phyloP scores from a whole-genome alignment of 1,140 invertebrate genomes.

The Uloborus diversus region DNA sequence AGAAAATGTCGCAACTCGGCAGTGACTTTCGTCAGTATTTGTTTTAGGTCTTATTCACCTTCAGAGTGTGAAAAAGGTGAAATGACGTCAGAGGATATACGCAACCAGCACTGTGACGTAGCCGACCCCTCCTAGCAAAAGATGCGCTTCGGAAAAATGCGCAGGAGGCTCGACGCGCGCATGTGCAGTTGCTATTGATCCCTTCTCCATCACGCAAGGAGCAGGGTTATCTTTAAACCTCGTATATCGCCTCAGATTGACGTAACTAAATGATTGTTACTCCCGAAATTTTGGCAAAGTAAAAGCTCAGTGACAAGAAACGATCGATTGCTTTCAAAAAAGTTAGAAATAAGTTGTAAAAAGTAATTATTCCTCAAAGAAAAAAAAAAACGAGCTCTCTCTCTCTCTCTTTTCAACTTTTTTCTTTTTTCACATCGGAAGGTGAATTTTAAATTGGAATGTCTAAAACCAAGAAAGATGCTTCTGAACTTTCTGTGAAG shows the following conservation, averaged over 20 bases:
- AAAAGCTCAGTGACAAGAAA: neutral
- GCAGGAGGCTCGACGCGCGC: constrained; percentile 25
- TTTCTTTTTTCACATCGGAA: too few species aligned
- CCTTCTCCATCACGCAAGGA: neutral
- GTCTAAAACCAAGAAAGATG: too few species aligned
- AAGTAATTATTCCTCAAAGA: too few species aligned
- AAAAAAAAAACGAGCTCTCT: too few species aligned
- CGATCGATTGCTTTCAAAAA: neutral
- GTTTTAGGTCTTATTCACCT: constrained; percentile 17
- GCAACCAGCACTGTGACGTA: constrained; percentile 26
- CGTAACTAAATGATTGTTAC: neutral
- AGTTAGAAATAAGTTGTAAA: neutral
- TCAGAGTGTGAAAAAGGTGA: constrained; percentile 3
- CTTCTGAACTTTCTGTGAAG: too few species aligned
- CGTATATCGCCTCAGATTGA: neutral
- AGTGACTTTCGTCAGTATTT: neutral
- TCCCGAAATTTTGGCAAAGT: neutral
- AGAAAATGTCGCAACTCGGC: too few species aligned
- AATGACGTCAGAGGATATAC: constrained; percentile 6
- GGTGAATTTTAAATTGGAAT: too few species aligned
- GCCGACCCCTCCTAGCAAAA: constrained; percentile 7
- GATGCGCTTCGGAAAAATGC: neutral
- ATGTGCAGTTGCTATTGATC: neutral
- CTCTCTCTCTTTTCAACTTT: too few species aligned
- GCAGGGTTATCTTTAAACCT: neutral